Conservation (phyloP, 2,888 invertebrate genomes). For the Pyrochroa serraticornis region DNA sequence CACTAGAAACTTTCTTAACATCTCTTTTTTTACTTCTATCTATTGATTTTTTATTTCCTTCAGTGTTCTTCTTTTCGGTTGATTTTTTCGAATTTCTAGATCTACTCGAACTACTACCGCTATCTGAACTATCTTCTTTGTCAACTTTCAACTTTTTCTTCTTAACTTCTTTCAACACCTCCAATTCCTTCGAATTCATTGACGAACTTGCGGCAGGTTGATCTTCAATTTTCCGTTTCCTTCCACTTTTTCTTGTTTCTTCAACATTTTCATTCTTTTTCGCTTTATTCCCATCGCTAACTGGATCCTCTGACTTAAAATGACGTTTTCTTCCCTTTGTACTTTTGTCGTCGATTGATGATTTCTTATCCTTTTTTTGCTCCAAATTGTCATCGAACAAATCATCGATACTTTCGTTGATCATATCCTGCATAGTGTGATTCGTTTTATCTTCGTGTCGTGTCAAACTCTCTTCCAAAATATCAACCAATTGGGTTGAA, state of each 20-base stretch:
- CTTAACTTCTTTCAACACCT: background rate
- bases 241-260: background rate
- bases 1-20: no score
- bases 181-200: background rate
- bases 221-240: background rate
- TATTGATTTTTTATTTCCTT: no score
- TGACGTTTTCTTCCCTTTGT: no score
- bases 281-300: no score
- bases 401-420: no score
- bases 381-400: no score
- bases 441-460: no score
- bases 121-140: background rate
- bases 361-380: no score
- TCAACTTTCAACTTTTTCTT: background rate
- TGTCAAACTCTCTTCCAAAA: background rate
- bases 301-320: no score
- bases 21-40: background rate
- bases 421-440: no score
- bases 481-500: slow-evolving; percentile 1
- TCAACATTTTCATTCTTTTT: background rate
- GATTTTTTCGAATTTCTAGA: background rate
- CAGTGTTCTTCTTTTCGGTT: background rate
- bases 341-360: no score
- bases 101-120: background rate
- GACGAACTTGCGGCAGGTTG: background rate